phyloP scores from a whole-genome alignment of 2,888 invertebrate genomes.

The Chrysopilus asiliformis region DNA sequence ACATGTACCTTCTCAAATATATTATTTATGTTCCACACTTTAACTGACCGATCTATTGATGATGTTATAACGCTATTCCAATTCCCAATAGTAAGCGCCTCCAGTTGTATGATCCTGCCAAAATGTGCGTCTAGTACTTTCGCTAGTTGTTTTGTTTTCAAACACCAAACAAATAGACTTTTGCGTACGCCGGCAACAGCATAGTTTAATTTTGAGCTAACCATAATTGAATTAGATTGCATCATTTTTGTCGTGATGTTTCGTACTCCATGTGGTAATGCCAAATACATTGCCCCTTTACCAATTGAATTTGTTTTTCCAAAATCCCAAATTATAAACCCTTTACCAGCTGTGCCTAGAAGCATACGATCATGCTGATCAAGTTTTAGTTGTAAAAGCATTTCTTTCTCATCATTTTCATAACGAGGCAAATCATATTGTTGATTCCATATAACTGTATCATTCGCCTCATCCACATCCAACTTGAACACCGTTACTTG shows the following conservation, averaged over 20 bases:
- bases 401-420: constrained; percentile 59
- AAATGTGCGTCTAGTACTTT: constrained; percentile 95
- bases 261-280: constrained; percentile 72
- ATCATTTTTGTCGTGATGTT: constrained; percentile 89
- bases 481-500: constrained; percentile 31
- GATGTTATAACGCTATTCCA: constrained; percentile 95
- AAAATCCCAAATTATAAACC: constrained; percentile 72
- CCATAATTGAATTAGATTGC: constrained; percentile 79
- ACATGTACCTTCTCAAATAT: constrained; percentile 96
- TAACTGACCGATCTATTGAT: constrained; percentile 93
- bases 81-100: constrained; percentile 70
- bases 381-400: constrained; percentile 67
- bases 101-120: constrained; percentile 85
- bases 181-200: constrained; percentile 93
- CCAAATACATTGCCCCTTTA: constrained; percentile 49
- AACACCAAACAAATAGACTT: constrained; percentile 88
- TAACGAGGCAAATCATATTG: constrained; percentile 47
- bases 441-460: constrained; percentile 42
- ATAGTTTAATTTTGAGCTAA: constrained; percentile 80
- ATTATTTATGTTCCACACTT: constrained; percentile 99
- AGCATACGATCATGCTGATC: constrained; percentile 70
- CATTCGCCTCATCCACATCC: constrained; percentile 19
- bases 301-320: constrained; percentile 38
- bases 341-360: constrained; percentile 71
- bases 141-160: constrained; percentile 65